A percentile compares a stretch with the other conserved stretches of the same genome.
Conservation (phyloP, 2,797 vertebrate species). For the Mormyrus proboscirostris region DNA sequence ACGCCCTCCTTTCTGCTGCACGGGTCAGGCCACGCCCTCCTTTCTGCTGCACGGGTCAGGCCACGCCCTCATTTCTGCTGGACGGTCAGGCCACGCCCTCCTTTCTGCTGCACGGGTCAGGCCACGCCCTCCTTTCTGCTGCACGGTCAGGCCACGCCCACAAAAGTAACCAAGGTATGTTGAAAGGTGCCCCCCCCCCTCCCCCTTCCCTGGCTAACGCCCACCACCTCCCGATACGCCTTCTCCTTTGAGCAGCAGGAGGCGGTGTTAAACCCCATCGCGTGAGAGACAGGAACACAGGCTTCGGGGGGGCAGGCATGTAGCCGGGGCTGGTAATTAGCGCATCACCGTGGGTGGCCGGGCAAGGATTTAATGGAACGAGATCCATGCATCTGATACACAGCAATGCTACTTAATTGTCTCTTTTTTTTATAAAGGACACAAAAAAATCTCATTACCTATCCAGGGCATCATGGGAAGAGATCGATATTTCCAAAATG, state of each 20-base stretch:
- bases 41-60: no score
- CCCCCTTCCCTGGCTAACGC: background rate
- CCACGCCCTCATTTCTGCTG: background rate
- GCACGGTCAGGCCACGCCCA: background rate
- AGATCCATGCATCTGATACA: background rate
- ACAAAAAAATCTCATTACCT: constrained; percentile 19
- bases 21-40: background rate
- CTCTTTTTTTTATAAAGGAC: background rate
- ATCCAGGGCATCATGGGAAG: background rate
- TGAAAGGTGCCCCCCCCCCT: background rate
- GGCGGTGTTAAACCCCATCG: background rate
- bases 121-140: background rate
- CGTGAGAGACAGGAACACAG: background rate
- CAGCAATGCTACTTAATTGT: constrained; percentile 14
- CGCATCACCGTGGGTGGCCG: background rate
- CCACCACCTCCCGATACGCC: background rate
- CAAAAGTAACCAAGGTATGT: background rate
- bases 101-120: no score
- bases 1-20: background rate
- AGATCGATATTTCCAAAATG: constrained; percentile 3
- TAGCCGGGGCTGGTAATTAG: background rate
- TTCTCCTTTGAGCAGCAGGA: background rate
- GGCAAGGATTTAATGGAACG: constrained; percentile 1
- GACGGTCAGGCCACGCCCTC: background rate
- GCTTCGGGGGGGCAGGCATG: background rate